Base-by-base conservation (phyloP, 2,888 invertebrate species). In the Brachylomia viminalis region DNA sequence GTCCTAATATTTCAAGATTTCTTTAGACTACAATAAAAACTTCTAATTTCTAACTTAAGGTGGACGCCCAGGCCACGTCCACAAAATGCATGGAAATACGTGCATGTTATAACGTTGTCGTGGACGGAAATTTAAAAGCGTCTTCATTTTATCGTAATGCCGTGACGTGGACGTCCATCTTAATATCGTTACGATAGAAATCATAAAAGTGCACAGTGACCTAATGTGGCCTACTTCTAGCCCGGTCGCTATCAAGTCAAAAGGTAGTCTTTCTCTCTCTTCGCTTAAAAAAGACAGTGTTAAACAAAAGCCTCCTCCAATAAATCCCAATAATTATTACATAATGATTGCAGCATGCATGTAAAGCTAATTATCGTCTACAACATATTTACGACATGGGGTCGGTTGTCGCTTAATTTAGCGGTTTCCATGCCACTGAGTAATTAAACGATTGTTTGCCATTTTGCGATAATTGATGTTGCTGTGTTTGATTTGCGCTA, bases 401-500 rank as follows among this genome's bases (percentile, higher is more conserved):
- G 90, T 90, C 89, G 90, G 88, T 84, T 90, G 90, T 88, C 91
- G 95, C 92, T 95, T 94, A 95, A 95, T 95, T 95, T 93, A 87
- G 95, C 90, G 94, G 95, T 95, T 94, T 94, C 92, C 94, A 92
- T 92, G 90, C 93, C 92, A 92, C 91, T 93, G 91, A 93, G 91
- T 95, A 95, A 95, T 95, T 96, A 95, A 95, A 92, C 95, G 93
- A 94, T 95, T 96, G 95, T 96, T 95, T 95, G 95, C 93, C 93
- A 94, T 95, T 96, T 95, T 93, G 94, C 89, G 92, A 94, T 95
- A 95, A 95, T 96, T 95, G 93, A 95, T 95, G 95, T 94, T 91
- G 91, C 91, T 90, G 92, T 94, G 95, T 95, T 95, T 95, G 95
- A 95, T 95, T 95, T 95, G 92, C 90, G 90, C 95, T 95, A 95